Evolutionary conservation across 2,888 invertebrate species (phyloP).

Genomic region (Caenorhabditis japonica): DNA sequence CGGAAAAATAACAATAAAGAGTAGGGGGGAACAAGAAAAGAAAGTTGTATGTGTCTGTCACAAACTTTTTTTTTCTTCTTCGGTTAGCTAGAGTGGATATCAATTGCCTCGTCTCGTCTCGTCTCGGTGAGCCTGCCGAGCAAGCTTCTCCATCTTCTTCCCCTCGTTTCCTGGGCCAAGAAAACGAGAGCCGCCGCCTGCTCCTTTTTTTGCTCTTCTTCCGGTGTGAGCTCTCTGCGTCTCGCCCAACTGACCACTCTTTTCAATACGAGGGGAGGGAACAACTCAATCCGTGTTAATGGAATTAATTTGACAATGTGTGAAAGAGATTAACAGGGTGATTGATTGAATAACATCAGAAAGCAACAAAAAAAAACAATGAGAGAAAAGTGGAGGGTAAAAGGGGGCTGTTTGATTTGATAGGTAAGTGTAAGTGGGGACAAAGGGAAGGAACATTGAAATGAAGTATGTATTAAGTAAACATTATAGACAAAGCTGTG

Average conservation of each 20-base stretch:
- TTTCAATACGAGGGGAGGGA: constrained; percentile 8
- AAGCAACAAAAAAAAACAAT: background rate
- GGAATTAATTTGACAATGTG: constrained; percentile 1
- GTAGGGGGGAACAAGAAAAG: too few species aligned
- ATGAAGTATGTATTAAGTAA: constrained; percentile 23
- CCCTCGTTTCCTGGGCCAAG: constrained; percentile 45
- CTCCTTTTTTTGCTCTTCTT: constrained; percentile 25
- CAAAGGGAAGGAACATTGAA: constrained; percentile 23
- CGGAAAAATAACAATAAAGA: too few species aligned
- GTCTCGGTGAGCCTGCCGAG: too few species aligned
- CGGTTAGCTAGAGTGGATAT: constrained; percentile 29
- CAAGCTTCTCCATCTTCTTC: too few species aligned
- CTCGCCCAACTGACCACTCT: constrained; percentile 17
- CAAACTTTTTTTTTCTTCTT: too few species aligned
- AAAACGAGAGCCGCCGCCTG: constrained; percentile 35
- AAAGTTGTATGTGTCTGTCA: too few species aligned
- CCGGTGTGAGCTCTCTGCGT: constrained; percentile 35
- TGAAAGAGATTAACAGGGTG: constrained; percentile 16
- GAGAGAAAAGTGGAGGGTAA: background rate
- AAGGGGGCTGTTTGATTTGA: constrained; percentile 36
- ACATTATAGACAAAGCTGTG: too few species aligned
- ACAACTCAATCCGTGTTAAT: constrained; percentile 38
- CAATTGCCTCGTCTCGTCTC: constrained; percentile 21
- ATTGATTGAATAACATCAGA: constrained; percentile 20
- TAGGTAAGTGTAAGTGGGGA: too few species aligned